Conservation (phyloP, 1,140 invertebrate species). For the Adoxophyes honmai region DNA sequence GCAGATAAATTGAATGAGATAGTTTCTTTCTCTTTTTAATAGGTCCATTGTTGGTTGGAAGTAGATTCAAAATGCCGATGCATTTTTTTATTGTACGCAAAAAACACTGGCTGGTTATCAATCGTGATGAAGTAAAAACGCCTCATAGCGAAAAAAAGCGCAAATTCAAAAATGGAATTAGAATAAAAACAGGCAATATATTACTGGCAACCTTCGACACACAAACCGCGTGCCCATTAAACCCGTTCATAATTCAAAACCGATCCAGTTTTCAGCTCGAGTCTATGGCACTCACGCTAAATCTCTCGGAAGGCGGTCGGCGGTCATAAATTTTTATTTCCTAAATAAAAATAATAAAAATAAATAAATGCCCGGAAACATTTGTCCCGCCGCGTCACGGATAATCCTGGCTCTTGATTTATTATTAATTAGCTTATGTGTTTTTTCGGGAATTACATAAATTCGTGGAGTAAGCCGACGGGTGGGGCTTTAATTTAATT, state of each 20-base stretch:
- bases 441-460: conserved; percentile 14
- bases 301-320: conserved; percentile 66
- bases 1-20: conserved; percentile 60
- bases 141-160: not conserved
- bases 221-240: conserved; percentile 46
- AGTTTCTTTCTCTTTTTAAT: conserved; percentile 46
- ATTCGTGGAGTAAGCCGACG: conserved; percentile 9
- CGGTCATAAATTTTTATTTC: conserved; percentile 63
- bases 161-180: not conserved
- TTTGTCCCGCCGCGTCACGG: conserved; percentile 56
- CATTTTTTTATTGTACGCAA: no score
- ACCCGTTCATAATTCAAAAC: conserved; percentile 57
- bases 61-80: no score
- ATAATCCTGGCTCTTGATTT: conserved; percentile 62
- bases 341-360: conserved; percentile 70
- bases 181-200: conserved; percentile 30
- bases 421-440: conserved; percentile 59
- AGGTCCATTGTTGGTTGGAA: conserved; percentile 28
- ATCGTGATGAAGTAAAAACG: not conserved
- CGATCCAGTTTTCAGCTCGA: conserved; percentile 50
- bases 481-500: conserved; percentile 5
- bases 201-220: conserved; percentile 36
- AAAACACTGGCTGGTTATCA: no score
- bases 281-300: conserved; percentile 65
- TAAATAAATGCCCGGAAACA: conserved; percentile 64